phyloP scores from a whole-genome alignment of 2,113 vertebrate genomes.

The Oreocharis arfaki region DNA sequence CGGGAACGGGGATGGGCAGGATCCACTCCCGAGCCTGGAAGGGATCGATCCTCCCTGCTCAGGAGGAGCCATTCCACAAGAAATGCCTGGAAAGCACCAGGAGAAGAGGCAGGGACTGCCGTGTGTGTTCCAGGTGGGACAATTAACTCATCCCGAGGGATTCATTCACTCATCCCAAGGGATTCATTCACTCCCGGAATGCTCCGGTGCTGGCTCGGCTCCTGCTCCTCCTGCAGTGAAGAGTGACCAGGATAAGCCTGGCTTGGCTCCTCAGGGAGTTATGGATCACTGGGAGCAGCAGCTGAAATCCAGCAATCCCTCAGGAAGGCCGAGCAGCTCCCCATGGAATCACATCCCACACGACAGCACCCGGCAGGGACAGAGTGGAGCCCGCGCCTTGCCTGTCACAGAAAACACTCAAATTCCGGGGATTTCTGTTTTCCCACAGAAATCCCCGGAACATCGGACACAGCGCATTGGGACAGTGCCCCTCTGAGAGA shows the following conservation, averaged over 20 bases:
- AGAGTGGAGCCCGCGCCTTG: accelerated
- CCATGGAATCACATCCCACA: accelerated
- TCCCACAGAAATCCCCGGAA: neutral
- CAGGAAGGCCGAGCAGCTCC: neutral
- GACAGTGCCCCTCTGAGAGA: neutral
- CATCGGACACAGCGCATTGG: accelerated
- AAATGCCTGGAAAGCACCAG: neutral
- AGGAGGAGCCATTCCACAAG: neutral
- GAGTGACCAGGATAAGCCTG: neutral
- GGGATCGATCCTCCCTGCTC: neutral
- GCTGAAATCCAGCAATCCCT: neutral
- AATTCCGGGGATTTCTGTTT: too few relatives aligned
- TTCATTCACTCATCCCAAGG: neutral
- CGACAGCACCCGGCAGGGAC: accelerated
- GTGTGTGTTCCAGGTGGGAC: accelerated
- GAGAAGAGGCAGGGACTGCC: accelerated
- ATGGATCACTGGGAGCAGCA: neutral
- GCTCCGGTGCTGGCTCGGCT: neutral
- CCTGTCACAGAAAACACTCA: neutral
- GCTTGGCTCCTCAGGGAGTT: accelerated
- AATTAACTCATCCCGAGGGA: neutral
- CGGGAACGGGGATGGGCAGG: neutral
- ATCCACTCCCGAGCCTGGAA: neutral
- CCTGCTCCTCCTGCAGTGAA: neutral
- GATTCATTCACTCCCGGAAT: neutral